Conservation (phyloP, 2,113 vertebrate species). For the Etheostoma cragini region DNA sequence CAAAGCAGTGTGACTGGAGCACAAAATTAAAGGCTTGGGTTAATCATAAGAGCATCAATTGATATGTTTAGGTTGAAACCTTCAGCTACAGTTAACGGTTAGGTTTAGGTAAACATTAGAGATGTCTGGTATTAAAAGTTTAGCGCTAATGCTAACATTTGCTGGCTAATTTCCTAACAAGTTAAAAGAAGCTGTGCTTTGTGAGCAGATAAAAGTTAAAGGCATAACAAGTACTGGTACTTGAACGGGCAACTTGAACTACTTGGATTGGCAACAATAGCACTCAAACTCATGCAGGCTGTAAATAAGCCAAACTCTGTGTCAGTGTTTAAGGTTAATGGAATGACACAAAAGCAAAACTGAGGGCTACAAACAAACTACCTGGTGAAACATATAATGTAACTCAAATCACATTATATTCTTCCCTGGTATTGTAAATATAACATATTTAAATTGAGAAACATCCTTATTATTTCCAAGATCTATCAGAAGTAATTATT, state of each 20-base stretch:
- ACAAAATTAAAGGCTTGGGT: neutral
- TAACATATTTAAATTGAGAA: constrained; percentile 39
- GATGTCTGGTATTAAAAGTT: neutral
- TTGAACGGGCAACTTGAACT: neutral
- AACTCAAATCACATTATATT: neutral
- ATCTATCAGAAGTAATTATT: constrained; percentile 15
- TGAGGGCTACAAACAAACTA: constrained; percentile 15
- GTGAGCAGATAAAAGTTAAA: neutral
- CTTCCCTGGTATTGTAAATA: constrained; percentile 22
- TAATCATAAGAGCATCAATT: neutral
- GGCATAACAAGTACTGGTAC: constrained; percentile 1
- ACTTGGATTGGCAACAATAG: neutral
- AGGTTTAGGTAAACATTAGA: neutral
- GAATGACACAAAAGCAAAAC: constrained; percentile 11
- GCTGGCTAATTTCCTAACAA: neutral
- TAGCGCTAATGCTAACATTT: neutral
- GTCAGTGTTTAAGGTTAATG: neutral
- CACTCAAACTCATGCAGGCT: neutral
- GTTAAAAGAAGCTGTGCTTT: neutral
- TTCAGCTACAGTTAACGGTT: neutral
- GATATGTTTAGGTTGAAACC: neutral
- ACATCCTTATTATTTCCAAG: constrained; percentile 29
- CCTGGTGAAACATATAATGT: neutral
- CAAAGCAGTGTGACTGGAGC: neutral
- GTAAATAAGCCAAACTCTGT: neutral